A percentile compares a stretch with the other conserved stretches of the same genome.
Conservation (phyloP, 1,140 invertebrate genomes). For the Bombus superbus region DNA sequence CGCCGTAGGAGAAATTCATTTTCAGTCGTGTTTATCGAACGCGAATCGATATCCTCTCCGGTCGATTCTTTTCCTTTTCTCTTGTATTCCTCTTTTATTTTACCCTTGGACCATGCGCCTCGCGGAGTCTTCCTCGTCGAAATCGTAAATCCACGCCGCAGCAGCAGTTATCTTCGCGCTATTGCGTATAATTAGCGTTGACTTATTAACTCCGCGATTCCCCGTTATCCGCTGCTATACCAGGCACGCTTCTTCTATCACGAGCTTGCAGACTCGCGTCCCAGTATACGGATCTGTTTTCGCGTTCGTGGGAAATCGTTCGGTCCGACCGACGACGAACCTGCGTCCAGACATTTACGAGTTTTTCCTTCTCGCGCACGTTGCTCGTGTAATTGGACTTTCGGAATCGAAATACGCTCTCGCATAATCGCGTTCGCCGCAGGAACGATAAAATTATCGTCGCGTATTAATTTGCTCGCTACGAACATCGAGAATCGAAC, state of each 20-base stretch:
- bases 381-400: background rate
- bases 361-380: background rate
- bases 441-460: background rate
- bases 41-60: background rate
- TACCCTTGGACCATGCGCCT: too few relatives aligned
- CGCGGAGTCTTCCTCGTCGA: background rate
- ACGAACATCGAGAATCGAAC: background rate
- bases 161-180: slow-evolving; percentile 20
- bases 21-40: background rate
- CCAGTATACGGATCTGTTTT: background rate
- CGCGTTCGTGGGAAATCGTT: slow-evolving; percentile 1
- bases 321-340: background rate
- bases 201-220: slow-evolving; percentile 43
- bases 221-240: slow-evolving; percentile 6
- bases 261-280: background rate
- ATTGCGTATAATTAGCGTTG: slow-evolving; percentile 49
- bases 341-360: background rate
- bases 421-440: background rate
- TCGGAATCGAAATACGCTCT: background rate
- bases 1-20: slow-evolving; percentile 6
- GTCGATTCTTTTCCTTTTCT: slow-evolving; percentile 12
- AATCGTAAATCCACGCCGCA: slow-evolving; percentile 38
- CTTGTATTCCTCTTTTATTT: too few relatives aligned
- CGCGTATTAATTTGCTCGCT: background rate
- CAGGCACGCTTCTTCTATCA: slow-evolving; percentile 17